A percentile compares a stretch with the other conserved stretches of the same genome.
phyloP scores from a whole-genome alignment of 2,113 vertebrate genomes.

The Rhinoptilus africanus region DNA sequence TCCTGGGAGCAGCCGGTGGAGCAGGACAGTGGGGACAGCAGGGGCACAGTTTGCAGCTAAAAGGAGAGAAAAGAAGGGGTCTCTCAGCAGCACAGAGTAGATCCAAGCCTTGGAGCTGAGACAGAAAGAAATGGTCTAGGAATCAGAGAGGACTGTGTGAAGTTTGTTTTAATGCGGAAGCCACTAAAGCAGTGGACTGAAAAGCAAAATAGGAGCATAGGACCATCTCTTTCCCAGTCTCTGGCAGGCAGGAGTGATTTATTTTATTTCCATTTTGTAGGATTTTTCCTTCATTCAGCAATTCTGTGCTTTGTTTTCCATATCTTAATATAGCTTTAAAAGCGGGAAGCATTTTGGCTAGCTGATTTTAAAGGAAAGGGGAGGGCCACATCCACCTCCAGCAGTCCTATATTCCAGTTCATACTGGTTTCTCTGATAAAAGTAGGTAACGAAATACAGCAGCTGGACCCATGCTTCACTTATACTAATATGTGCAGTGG shows the following conservation, averaged over 20 bases:
- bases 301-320: neutral
- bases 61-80: neutral
- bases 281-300: neutral
- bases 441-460: neutral
- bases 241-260: neutral
- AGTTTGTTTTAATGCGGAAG: neutral
- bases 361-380: neutral
- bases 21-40: neutral
- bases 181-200: neutral
- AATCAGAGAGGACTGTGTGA: neutral
- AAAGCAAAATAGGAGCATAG: neutral
- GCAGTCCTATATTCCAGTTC: neutral
- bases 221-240: neutral
- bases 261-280: neutral
- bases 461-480: neutral
- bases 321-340: neutral
- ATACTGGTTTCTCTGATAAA: neutral
- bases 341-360: neutral
- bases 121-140: neutral
- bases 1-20: rapidly evolving
- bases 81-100: neutral
- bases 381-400: neutral
- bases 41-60: neutral
- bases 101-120: neutral
- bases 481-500: neutral